Evolutionary conservation across 2,888 invertebrate species (phyloP).

Genomic region (Drosophila nr. medialis): DNA sequence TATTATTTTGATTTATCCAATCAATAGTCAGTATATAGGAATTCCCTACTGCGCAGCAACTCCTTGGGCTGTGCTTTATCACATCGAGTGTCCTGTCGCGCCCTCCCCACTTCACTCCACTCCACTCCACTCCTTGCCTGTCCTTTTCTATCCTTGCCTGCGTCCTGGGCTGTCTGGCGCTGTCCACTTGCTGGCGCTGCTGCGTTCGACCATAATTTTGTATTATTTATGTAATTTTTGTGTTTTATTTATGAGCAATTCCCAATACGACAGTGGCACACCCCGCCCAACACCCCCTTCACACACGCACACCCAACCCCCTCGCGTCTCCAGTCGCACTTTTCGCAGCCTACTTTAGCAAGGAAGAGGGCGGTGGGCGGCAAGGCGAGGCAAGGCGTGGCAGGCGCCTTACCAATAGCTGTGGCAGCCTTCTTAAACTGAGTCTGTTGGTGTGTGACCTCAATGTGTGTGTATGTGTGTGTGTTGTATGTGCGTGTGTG

Average conservation of each 20-base stretch:
- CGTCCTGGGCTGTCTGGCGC: constrained; percentile 13
- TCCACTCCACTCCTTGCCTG: background rate
- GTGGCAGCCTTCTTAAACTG: constrained; percentile 11
- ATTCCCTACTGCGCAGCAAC: background rate
- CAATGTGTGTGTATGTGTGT: constrained; percentile 4
- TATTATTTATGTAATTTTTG: constrained; percentile 72
- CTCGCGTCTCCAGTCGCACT: constrained; percentile 16
- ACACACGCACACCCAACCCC: background rate
- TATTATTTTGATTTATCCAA: background rate
- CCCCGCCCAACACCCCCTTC: background rate
- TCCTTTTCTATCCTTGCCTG: background rate
- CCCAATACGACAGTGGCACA: constrained; percentile 42
- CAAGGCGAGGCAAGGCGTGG: background rate
- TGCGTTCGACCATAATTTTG: constrained; percentile 54
- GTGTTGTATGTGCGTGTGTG: constrained; percentile 4
- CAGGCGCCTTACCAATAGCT: constrained; percentile 32
- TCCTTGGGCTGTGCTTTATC: constrained; percentile 2
- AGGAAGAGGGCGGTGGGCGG: background rate
- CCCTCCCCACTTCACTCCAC: background rate
- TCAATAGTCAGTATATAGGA: background rate
- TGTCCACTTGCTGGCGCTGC: constrained; percentile 46
- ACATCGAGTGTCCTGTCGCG: background rate
- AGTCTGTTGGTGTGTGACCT: constrained; percentile 11
- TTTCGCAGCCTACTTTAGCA: constrained; percentile 28
- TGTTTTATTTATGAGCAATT: constrained; percentile 68